phyloP scores from a whole-genome alignment of 2,113 vertebrate genomes.

The Arothron firmamentum region DNA sequence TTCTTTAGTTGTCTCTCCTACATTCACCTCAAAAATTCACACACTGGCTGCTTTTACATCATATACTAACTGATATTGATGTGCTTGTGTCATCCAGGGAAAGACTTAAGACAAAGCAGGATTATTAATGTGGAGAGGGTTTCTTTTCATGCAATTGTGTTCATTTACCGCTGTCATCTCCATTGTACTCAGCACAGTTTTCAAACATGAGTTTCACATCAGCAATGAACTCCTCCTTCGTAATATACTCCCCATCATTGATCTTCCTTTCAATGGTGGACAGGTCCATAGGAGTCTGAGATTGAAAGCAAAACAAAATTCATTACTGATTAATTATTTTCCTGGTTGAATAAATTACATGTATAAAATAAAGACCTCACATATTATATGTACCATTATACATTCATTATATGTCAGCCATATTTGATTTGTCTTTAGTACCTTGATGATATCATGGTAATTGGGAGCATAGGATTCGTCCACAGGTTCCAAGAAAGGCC shows the following conservation, averaged over 20 bases:
- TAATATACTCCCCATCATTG: constrained; percentile 86
- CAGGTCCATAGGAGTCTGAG: constrained; percentile 94
- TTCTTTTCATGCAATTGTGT: constrained; percentile 6
- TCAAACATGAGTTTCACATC: constrained; percentile 98
- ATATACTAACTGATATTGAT: background rate
- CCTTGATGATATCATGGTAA: constrained; percentile 96
- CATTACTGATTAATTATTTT: background rate
- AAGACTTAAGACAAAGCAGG: background rate
- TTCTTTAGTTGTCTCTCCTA: constrained; percentile 33
- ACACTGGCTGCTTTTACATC: constrained; percentile 25
- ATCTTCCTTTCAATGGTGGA: constrained; percentile 95
- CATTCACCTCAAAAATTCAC: constrained; percentile 14
- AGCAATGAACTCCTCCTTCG: constrained; percentile 91
- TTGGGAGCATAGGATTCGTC: constrained; percentile 95
- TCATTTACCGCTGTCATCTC: constrained; percentile 90
- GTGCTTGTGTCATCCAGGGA: background rate
- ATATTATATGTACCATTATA: no score
- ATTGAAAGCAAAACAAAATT: background rate
- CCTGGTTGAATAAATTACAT: no score
- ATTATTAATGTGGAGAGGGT: background rate
- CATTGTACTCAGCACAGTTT: constrained; percentile 95
- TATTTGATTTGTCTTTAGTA: constrained; percentile 48
- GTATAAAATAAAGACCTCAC: no score
- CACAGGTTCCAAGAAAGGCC: constrained; percentile 96
- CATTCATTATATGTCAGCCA: background rate